phyloP scores from a whole-genome alignment of 2,113 vertebrate species.

The Telmatochromis sp. region DNA sequence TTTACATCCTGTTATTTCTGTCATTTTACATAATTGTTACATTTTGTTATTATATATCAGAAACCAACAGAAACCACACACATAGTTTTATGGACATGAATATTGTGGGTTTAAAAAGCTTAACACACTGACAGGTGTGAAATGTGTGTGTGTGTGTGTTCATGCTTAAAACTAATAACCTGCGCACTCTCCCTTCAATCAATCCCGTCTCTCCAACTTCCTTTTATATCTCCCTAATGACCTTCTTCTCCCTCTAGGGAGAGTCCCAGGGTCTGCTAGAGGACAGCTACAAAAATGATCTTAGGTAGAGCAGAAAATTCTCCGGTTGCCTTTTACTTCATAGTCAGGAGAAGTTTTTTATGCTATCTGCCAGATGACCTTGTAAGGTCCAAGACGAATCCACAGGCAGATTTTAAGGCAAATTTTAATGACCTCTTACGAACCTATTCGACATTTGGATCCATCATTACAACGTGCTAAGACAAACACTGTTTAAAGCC shows the following conservation, averaged over 20 bases:
- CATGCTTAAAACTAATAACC: constrained; percentile 7
- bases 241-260: background rate
- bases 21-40: background rate
- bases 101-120: background rate
- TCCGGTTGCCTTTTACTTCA: background rate
- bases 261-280: background rate
- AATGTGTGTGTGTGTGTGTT: background rate
- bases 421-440: background rate
- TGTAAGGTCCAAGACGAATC: background rate
- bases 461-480: background rate
- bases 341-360: background rate
- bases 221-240: background rate
- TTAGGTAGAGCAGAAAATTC: background rate
- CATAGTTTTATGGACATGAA: background rate
- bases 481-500: background rate
- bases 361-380: background rate
- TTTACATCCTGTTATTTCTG: background rate
- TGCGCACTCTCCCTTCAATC: background rate
- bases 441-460: background rate
- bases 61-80: background rate
- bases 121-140: background rate
- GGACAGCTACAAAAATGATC: background rate
- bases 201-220: background rate
- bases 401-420: background rate
- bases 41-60: background rate